Base-by-base conservation (phyloP, 2,888 invertebrate species). In the Synergus umbraculus region DNA sequence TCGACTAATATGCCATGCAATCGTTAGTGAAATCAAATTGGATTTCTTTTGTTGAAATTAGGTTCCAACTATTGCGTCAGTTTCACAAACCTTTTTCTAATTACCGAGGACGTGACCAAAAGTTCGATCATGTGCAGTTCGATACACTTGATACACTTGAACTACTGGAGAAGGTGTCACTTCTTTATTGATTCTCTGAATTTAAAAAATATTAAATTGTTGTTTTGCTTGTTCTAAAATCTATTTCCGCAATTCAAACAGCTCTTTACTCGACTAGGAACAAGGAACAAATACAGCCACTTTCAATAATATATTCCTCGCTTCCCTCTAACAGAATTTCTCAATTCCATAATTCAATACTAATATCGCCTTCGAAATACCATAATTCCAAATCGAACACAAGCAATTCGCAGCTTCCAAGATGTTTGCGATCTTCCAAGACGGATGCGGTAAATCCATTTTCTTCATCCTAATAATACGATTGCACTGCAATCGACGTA, bases 391-490 rank as follows among this genome's bases (percentile, higher is more conserved):
- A 73, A 73, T 73, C 73, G 73, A 37, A 73, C 73, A 49, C 13
- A n/a, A 37, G 49, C 29, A 29, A 46, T 49, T 15, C n/a, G 41
- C 8, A 29, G 46, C 69, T 49, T 69, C n/a, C n/a, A 9, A 54
- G n/a, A 9, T 8, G 29, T 44, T 46, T 43, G 29, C 29, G 22
- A 29, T 15, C 10, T 43, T 66, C 44, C 29, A 73, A 73, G 49
- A 73, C n/a, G 41, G 73, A 54, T 54, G 73, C 37, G 73, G 54
- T 54, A 37, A 54, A 73, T 73, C 73, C 54, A 54, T 54, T 73
- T 73, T 73, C 41, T 73, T 73, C 73, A 73, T 41, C 54, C 37
- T 73, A 73, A 73, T 73, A 73, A 73, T 73, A 37, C 73, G 54
- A 73, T 73, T 73, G 54, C 15, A 49, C 73, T 49, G 29, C 37